Conservation (phyloP, 2,888 invertebrate genomes). For the Drosophila neotestacea region DNA sequence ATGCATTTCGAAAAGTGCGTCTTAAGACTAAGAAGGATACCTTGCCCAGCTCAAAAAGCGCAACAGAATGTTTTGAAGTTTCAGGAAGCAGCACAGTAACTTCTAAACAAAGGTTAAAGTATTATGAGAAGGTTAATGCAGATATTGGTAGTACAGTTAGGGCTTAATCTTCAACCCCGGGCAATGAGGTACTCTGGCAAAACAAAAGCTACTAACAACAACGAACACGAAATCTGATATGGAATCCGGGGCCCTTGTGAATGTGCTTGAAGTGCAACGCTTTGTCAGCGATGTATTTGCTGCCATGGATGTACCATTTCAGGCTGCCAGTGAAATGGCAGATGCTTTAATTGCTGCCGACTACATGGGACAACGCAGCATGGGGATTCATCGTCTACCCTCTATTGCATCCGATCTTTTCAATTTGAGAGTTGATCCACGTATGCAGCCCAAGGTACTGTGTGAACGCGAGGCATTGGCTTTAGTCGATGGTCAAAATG, state of each 20-base stretch:
- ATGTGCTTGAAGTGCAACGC: conserved; percentile 48
- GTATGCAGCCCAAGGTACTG: conserved; percentile 31
- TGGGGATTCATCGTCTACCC: conserved; percentile 57
- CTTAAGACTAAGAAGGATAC: conserved; percentile 6
- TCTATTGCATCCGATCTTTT: conserved; percentile 50
- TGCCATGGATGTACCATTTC: conserved; percentile 52
- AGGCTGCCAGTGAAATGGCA: conserved; percentile 54
- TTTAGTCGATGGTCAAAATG: conserved; percentile 52
- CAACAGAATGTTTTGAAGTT: background rate
- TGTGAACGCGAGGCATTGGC: conserved; percentile 44
- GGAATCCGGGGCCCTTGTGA: conserved; percentile 24
- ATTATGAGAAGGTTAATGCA: background rate
- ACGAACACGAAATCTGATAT: background rate
- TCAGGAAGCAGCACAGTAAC: background rate
- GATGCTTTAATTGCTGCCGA: conserved; percentile 59
- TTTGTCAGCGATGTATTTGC: conserved; percentile 54
- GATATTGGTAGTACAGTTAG: background rate
- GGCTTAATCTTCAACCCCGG: background rate
- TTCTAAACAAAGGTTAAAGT: too few relatives aligned
- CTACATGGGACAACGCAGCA: conserved; percentile 50
- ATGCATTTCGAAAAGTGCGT: conserved; percentile 28
- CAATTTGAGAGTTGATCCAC: conserved; percentile 29
- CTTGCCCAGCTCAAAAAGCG: background rate
- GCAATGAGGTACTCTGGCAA: conserved; percentile 27
- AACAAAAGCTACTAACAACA: conserved; percentile 5